These are phyloP conservation scores for Otocyon megalotis DNA, from an alignment of 2,113 vertebrate genomes.

Conservation along the genomic window DNA sequence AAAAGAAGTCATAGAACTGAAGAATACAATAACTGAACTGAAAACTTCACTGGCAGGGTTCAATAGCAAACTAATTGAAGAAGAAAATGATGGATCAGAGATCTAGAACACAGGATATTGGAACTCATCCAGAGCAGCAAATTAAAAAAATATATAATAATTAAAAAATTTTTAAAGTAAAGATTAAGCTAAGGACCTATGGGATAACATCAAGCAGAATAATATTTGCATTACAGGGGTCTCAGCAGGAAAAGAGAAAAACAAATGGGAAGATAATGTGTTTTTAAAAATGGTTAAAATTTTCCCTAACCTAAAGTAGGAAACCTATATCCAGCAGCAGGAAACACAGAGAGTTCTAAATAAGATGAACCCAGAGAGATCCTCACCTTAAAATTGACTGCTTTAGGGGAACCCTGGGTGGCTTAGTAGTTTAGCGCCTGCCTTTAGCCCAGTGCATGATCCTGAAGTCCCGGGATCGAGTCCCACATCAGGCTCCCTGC, in stretches of 20 bases:
- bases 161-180: neutral
- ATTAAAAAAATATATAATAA: neutral
- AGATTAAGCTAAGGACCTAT: neutral
- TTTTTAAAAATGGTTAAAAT: neutral
- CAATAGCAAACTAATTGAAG: neutral
- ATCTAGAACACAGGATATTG: neutral
- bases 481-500: too few species aligned
- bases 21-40: neutral
- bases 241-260: neutral
- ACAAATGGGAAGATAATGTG: neutral
- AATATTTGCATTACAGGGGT: neutral
- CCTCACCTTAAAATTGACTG: neutral
- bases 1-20: neutral
- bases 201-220: neutral
- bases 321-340: neutral
- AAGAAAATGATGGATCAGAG: neutral
- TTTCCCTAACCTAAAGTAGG: neutral
- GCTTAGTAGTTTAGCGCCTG: too few species aligned
- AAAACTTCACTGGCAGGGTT: neutral
- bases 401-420: too few species aligned
- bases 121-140: neutral
- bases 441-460: too few species aligned
- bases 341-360: neutral
- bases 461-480: too few species aligned
- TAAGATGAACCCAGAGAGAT: neutral